These are phyloP conservation scores for Microcebus jonahi DNA, from an alignment of 2,113 vertebrate species.

Conservation along the genomic window DNA sequence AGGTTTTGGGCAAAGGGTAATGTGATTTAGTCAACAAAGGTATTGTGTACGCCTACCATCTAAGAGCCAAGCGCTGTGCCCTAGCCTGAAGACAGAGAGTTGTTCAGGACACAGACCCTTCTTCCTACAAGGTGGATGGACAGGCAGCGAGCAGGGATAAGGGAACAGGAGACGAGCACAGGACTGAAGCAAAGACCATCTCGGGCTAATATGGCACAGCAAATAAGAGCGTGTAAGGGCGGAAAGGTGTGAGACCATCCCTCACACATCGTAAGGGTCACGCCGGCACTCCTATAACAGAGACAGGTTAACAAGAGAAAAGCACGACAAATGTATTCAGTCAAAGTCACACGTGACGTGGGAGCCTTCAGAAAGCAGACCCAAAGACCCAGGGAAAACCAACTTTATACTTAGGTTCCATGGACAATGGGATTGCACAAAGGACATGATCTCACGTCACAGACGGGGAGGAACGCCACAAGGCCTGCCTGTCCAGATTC, in stretches of 20 bases:
- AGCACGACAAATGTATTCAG: background rate
- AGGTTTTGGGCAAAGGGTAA: background rate
- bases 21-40: background rate
- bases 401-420: background rate
- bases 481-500: background rate
- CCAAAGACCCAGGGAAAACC: background rate
- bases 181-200: background rate
- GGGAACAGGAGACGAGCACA: background rate
- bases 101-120: background rate
- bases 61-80: background rate
- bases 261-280: background rate
- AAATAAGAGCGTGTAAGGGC: background rate
- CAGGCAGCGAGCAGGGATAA: background rate
- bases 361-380: background rate
- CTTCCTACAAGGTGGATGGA: background rate
- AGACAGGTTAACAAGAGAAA: background rate
- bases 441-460: background rate
- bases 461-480: background rate
- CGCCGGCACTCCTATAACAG: background rate
- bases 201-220: too few species aligned
- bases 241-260: background rate
- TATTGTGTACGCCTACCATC: too few species aligned
- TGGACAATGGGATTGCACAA: background rate
- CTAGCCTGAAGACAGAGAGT: background rate
- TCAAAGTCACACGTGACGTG: background rate